phyloP scores from a whole-genome alignment of 2,888 invertebrate species.

The Chesias legatella region DNA sequence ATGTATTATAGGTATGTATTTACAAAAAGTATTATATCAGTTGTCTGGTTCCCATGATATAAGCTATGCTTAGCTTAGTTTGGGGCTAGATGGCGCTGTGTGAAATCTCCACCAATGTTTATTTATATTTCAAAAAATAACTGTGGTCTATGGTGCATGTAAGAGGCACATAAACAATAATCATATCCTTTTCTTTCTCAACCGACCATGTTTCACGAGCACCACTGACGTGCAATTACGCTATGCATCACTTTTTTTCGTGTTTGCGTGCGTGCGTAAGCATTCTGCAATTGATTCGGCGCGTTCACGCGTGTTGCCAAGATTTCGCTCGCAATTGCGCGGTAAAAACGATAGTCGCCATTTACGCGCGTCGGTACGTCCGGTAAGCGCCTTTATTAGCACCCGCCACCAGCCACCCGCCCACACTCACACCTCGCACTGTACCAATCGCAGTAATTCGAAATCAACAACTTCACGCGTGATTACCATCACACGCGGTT shows the following conservation, averaged over 20 bases:
- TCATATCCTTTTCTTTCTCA: conserved; percentile 13
- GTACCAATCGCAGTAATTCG: conserved; percentile 62
- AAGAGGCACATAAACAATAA: conserved; percentile 8
- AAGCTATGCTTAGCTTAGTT: too few species aligned
- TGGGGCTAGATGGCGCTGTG: too few species aligned
- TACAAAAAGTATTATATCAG: too few species aligned
- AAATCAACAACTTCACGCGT: conserved; percentile 63
- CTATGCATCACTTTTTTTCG: conserved; percentile 47
- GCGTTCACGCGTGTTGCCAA: conserved; percentile 42
- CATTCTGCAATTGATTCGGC: conserved; percentile 47
- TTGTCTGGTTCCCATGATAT: too few species aligned
- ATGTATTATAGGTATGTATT: too few species aligned
- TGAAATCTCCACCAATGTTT: too few species aligned
- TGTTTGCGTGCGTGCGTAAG: conserved; percentile 38
- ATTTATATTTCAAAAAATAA: neutral
- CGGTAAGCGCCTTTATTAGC: conserved; percentile 27
- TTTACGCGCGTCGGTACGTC: conserved; percentile 46
- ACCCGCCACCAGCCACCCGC: conserved; percentile 43
- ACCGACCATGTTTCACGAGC: conserved; percentile 15
- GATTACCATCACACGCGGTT: conserved; percentile 47
- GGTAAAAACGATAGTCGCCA: conserved; percentile 49
- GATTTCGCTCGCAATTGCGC: conserved; percentile 46
- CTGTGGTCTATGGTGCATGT: conserved; percentile 5
- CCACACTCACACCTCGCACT: conserved; percentile 26
- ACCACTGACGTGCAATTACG: conserved; percentile 41